Conservation (phyloP, 1,140 invertebrate species). For the Choristoneura fumiferana region DNA sequence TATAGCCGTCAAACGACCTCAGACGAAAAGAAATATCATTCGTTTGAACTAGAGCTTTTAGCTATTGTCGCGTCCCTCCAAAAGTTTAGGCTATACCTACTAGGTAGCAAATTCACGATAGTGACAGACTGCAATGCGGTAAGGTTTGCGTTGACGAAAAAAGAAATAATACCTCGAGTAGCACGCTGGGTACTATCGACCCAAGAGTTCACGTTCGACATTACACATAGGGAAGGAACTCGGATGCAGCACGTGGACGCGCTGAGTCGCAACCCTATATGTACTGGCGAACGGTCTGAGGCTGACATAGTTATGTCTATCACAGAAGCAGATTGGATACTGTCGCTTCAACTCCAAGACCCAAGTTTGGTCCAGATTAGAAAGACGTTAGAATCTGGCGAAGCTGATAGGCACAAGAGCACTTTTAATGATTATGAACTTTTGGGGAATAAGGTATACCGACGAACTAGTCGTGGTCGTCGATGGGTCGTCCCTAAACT, state of each 20-base stretch:
- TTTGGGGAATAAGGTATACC: constrained; percentile 8
- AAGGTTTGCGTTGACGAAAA: constrained; percentile 25
- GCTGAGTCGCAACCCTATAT: constrained; percentile 39
- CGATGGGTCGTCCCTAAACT: constrained; percentile 16
- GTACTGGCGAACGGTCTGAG: background rate
- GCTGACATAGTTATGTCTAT: constrained; percentile 27
- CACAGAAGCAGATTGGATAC: no score
- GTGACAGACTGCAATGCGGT: constrained; percentile 33
- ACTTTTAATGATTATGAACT: constrained; percentile 19
- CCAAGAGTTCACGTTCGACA: constrained; percentile 27
- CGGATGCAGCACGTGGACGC: no score
- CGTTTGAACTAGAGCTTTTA: constrained; percentile 31
- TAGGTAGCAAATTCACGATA: no score
- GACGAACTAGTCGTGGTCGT: constrained; percentile 3
- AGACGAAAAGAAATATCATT: constrained; percentile 27
- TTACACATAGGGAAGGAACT: constrained; percentile 22
- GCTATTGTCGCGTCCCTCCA: constrained; percentile 33
- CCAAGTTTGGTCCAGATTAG: no score
- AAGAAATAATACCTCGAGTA: constrained; percentile 28
- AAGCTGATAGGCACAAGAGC: background rate
- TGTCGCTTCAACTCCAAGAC: no score
- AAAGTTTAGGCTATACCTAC: constrained; percentile 28
- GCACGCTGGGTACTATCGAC: constrained; percentile 29
- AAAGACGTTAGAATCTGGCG: constrained; percentile 11
- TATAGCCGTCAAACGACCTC: no score